Percentiles rank a stretch among this genome's conserved stretches.
Conservation (phyloP, 2,888 invertebrate species). For the Sphinx pinastri region DNA sequence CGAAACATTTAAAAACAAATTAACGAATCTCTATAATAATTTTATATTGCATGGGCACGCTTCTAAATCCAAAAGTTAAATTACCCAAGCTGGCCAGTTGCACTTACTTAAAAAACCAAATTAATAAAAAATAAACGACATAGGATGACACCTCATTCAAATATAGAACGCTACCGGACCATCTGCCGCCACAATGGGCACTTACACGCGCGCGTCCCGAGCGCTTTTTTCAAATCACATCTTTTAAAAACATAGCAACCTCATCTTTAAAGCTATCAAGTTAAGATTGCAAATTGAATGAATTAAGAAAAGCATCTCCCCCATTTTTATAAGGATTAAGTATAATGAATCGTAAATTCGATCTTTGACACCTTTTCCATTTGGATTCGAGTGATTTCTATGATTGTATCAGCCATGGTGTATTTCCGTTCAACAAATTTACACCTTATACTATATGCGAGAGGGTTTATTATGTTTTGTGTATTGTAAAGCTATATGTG, state of each 20-base stretch:
- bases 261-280: accelerated
- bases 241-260: slow-evolving; percentile 31
- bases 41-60: slow-evolving; percentile 4
- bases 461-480: slow-evolving; percentile 39
- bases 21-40: neutral
- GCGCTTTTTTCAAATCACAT: slow-evolving; percentile 73
- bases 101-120: slow-evolving; percentile 25
- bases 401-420: slow-evolving; percentile 56
- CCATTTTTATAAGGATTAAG: slow-evolving; percentile 78
- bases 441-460: slow-evolving; percentile 29
- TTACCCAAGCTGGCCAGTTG: slow-evolving; percentile 23
- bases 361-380: slow-evolving; percentile 84
- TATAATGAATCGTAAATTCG: slow-evolving; percentile 84
- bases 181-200: slow-evolving; percentile 81
- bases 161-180: slow-evolving; percentile 47
- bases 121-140: slow-evolving; percentile 29
- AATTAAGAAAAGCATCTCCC: slow-evolving; percentile 47
- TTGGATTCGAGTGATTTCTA: slow-evolving; percentile 77
- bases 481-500: slow-evolving; percentile 42
- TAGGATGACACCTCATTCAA: slow-evolving; percentile 26
- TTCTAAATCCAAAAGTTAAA: slow-evolving; percentile 15
- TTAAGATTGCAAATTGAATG: slow-evolving; percentile 42
- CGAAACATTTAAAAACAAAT: neutral
- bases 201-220: slow-evolving; percentile 75
- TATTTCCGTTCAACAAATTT: slow-evolving; percentile 27